A percentile compares a stretch with the other conserved stretches of the same genome.
Conservation (phyloP, 2,888 invertebrate genomes). For the Encarsia formosa region DNA sequence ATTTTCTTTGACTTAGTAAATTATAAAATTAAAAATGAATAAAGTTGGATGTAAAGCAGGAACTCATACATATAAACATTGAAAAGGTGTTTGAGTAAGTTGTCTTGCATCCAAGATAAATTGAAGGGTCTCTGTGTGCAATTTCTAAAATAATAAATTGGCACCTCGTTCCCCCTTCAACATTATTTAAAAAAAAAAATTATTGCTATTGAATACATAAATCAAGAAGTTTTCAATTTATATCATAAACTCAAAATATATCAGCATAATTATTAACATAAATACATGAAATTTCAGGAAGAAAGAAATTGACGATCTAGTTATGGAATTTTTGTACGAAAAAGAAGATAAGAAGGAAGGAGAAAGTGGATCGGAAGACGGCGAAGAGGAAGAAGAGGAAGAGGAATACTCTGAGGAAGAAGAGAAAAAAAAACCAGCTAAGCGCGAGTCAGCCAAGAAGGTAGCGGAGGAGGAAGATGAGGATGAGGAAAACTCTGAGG, state of each 20-base stretch:
- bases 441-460: constrained; percentile 57
- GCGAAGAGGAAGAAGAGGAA: constrained; percentile 53
- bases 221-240: no score
- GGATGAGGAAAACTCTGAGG: constrained; percentile 48
- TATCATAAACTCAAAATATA: no score
- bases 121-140: constrained; percentile 46
- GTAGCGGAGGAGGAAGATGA: constrained; percentile 47
- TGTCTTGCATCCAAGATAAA: constrained; percentile 41
- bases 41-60: constrained; percentile 28
- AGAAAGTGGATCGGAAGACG: constrained; percentile 52
- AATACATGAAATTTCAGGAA: constrained; percentile 67
- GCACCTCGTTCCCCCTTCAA: constrained; percentile 50
- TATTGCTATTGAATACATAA: no score
- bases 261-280: no score
- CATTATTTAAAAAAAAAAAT: constrained; percentile 66
- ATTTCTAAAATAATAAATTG: constrained; percentile 31
- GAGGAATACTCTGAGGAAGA: constrained; percentile 54
- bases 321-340: constrained; percentile 69
- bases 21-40: not conserved
- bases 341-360: constrained; percentile 51
- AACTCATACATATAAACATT: constrained; percentile 25
- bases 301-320: constrained; percentile 81
- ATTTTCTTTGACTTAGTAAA: constrained; percentile 1
- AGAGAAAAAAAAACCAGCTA: constrained; percentile 57
- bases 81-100: constrained; percentile 27